Conservation (phyloP, 2,888 invertebrate species). For the Brenthis ino region DNA sequence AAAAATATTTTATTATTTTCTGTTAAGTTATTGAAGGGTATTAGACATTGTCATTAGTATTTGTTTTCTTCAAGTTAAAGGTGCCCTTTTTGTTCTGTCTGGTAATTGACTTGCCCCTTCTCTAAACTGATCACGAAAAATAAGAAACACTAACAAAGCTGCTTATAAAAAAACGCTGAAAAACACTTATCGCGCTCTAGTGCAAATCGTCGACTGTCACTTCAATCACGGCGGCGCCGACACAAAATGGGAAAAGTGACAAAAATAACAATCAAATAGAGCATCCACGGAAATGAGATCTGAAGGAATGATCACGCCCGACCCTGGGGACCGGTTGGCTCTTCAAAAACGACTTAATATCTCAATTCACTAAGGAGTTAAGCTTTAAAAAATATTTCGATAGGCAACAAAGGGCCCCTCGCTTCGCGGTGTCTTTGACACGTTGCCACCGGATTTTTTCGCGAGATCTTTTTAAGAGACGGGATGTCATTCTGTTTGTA, state of each 20-base stretch:
- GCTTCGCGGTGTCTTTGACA: constrained; percentile 81
- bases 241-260: constrained; percentile 75
- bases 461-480: constrained; percentile 74
- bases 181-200: constrained; percentile 80
- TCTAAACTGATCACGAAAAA: constrained; percentile 53
- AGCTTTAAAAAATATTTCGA: constrained; percentile 81
- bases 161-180: constrained; percentile 76
- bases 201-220: constrained; percentile 80
- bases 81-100: constrained; percentile 2
- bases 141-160: constrained; percentile 71
- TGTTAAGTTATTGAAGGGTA: neutral
- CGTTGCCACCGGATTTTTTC: constrained; percentile 78
- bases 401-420: constrained; percentile 78
- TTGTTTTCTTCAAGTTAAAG: neutral
- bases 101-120: constrained; percentile 32
- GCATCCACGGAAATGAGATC: constrained; percentile 81
- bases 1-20: neutral
- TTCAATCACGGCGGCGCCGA: constrained; percentile 70
- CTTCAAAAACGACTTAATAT: constrained; percentile 84
- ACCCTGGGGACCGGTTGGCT: constrained; percentile 83
- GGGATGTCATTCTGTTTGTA: constrained; percentile 81
- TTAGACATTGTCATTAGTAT: neutral
- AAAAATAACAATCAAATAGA: constrained; percentile 82
- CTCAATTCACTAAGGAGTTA: constrained; percentile 83
- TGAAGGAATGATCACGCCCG: constrained; percentile 79